A percentile compares a stretch with the other conserved stretches of the same genome.
These are phyloP conservation scores for Eulemur rubriventer DNA, from an alignment of 2,797 vertebrate species.

Conservation along the genomic window DNA sequence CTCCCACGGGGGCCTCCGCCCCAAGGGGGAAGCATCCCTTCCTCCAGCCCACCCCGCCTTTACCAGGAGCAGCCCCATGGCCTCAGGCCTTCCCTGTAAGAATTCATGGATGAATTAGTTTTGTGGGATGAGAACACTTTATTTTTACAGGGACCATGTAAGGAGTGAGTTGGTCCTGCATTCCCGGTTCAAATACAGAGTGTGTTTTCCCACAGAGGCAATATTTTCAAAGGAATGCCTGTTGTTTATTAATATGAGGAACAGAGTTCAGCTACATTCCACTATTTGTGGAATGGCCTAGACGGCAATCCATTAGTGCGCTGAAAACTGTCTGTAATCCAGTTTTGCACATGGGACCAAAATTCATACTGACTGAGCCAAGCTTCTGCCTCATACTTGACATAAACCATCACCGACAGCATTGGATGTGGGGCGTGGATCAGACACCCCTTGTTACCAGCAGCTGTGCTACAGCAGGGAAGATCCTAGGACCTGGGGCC, in stretches of 20 bases:
- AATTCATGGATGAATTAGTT: neutral
- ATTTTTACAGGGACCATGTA: neutral
- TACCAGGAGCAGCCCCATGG: fast-evolving
- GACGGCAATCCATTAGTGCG: neutral
- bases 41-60: neutral
- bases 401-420: neutral
- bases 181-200: neutral
- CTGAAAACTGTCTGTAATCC: neutral
- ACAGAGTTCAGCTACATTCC: neutral
- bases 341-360: neutral
- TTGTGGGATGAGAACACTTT: neutral
- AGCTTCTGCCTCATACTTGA: neutral
- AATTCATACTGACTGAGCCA: neutral
- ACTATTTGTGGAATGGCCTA: neutral
- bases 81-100: neutral
- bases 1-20: neutral
- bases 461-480: too few relatives aligned
- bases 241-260: neutral
- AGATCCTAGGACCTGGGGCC: neutral
- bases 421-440: fast-evolving
- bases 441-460: fast-evolving
- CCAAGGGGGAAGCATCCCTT: neutral
- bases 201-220: neutral
- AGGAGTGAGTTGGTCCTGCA: neutral
- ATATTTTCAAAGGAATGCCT: neutral